phyloP scores from a whole-genome alignment of 2,113 vertebrate species.

The Cervus canadensis region DNA sequence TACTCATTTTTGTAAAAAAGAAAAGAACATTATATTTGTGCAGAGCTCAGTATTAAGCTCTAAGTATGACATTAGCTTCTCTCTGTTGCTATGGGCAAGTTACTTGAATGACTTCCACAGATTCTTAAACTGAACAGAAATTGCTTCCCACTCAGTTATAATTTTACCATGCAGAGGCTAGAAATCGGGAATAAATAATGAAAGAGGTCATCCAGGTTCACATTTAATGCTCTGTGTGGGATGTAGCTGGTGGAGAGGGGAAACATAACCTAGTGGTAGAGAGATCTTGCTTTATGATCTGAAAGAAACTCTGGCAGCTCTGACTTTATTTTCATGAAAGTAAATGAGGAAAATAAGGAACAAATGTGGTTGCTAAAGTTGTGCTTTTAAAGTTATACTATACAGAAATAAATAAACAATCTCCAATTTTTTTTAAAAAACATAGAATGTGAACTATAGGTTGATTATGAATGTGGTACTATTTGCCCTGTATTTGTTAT shows the following conservation, averaged over 20 bases:
- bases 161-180: constrained; percentile 66
- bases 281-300: constrained; percentile 10
- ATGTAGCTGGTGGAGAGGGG: background rate
- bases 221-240: constrained; percentile 48
- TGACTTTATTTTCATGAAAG: constrained; percentile 23
- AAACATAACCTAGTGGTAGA: constrained; percentile 1
- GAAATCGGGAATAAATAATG: constrained; percentile 63
- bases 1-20: background rate
- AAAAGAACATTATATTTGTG: background rate
- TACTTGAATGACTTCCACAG: constrained; percentile 53
- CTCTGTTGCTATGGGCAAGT: constrained; percentile 55
- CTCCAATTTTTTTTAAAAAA: background rate
- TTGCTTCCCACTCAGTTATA: constrained; percentile 72
- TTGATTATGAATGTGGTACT: background rate
- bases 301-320: constrained; percentile 17
- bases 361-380: background rate
- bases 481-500: background rate
- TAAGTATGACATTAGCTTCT: constrained; percentile 28
- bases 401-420: background rate
- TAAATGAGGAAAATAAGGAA: background rate
- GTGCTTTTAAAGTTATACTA: background rate
- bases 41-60: background rate
- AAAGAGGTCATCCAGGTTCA: constrained; percentile 49
- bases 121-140: constrained; percentile 65
- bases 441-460: background rate